A percentile compares a stretch with the other conserved stretches of the same genome.
Evolutionary conservation across 1,140 invertebrate species (phyloP).

Genomic region (Sycophila sp.): DNA sequence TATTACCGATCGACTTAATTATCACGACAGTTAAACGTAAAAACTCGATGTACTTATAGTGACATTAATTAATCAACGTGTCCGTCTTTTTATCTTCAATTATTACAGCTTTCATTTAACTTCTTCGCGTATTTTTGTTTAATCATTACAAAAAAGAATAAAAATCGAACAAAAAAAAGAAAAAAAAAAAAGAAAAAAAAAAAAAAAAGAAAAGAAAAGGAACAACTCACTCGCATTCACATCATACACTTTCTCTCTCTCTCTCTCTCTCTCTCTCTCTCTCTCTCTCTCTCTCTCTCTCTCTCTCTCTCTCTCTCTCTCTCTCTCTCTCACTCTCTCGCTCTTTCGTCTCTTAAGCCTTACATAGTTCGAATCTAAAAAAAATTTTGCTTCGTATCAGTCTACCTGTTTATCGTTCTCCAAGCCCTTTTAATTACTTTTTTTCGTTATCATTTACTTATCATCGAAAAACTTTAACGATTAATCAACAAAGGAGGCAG

Average conservation of each 20-base stretch:
- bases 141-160: too few species aligned
- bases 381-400: constrained; percentile 26
- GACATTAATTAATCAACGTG: constrained; percentile 1
- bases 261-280: not conserved
- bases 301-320: not conserved
- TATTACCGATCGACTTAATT: constrained; percentile 35
- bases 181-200: too few species aligned
- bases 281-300: not conserved
- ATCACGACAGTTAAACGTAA: constrained; percentile 36
- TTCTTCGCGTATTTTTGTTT: too few species aligned
- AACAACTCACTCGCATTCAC: not conserved
- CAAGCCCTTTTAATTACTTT: constrained; percentile 21
- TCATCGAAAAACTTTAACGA: constrained; percentile 29
- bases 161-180: too few species aligned
- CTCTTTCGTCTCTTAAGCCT: constrained; percentile 23
- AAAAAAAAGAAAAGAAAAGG: too few species aligned
- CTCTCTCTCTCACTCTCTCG: not conserved
- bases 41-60: constrained; percentile 31
- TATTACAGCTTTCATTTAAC: not conserved
- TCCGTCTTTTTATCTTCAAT: not conserved
- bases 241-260: not conserved
- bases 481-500: constrained; percentile 36
- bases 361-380: constrained; percentile 25
- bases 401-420: constrained; percentile 6
- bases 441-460: constrained; percentile 12